Evolutionary conservation across 2,113 vertebrate genomes (phyloP).

Genomic region (Myanophis thanlyinensis): DNA sequence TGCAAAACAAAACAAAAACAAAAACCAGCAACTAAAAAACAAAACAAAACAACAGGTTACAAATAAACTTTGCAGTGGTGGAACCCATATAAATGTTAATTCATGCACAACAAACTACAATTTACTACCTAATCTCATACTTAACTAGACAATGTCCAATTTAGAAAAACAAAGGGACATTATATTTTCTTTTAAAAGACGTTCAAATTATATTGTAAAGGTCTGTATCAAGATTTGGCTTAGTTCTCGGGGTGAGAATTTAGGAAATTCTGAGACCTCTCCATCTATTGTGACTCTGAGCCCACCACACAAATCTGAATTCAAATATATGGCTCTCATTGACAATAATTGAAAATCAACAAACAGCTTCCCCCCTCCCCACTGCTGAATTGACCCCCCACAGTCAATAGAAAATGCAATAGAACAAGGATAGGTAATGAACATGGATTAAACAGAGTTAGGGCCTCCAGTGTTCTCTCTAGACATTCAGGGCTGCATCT

Average conservation of each 20-base stretch:
- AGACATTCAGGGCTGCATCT: neutral
- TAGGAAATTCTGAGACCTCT: neutral
- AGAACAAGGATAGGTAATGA: neutral
- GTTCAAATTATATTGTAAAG: neutral
- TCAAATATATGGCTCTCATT: neutral
- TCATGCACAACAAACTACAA: neutral
- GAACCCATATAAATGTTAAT: neutral
- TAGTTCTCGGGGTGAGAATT: neutral
- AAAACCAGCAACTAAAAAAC: neutral
- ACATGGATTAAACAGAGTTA: neutral
- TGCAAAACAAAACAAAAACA: neutral
- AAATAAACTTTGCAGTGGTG: neutral
- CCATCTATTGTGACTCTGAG: neutral
- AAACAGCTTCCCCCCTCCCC: neutral
- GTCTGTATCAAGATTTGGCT: neutral
- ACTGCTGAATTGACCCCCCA: neutral
- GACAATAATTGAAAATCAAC: neutral
- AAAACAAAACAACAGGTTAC: conserved; percentile 13
- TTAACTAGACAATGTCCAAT: neutral
- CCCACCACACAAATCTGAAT: neutral
- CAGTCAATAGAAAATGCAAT: neutral
- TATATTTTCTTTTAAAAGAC: neutral
- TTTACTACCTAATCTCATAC: neutral
- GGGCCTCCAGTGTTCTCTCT: neutral
- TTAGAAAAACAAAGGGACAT: neutral